A percentile compares a stretch with the other conserved stretches of the same genome.
Conservation (phyloP, 2,113 vertebrate genomes). For the Cygnus buccinator region DNA sequence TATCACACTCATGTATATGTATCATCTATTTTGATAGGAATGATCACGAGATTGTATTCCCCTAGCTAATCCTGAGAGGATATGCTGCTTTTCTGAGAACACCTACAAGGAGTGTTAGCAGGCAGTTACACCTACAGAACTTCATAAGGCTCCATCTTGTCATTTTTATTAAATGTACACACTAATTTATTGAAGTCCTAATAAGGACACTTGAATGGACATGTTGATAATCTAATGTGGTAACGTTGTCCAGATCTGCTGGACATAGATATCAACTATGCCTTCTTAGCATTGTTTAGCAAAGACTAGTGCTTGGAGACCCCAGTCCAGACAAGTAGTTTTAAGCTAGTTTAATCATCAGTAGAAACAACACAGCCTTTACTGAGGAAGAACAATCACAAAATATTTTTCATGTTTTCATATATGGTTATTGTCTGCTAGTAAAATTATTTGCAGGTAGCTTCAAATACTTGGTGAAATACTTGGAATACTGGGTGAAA, state of each 20-base stretch:
- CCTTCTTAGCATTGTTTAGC: neutral
- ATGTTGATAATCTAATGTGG: neutral
- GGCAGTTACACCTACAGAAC: neutral
- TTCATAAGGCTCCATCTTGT: neutral
- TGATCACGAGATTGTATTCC: neutral
- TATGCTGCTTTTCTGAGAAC: neutral
- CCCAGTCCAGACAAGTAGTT: neutral
- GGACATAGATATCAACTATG: neutral
- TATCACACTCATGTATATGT: neutral
- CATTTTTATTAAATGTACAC: neutral
- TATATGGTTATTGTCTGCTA: neutral
- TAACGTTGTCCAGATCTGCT: neutral
- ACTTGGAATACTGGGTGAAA: neutral
- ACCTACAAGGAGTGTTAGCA: neutral
- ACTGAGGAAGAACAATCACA: neutral
- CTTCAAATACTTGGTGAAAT: neutral
- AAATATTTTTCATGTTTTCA: neutral
- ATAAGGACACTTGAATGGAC: neutral
- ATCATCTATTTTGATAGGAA: neutral
- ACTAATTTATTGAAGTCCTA: neutral
- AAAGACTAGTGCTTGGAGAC: neutral
- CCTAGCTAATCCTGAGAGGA: neutral
- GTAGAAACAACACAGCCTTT: neutral
- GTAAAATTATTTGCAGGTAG: neutral
- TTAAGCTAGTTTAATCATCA: neutral